Evolutionary conservation across 2,797 vertebrate species (phyloP).

Genomic region (Pogoniulus pusillus): DNA sequence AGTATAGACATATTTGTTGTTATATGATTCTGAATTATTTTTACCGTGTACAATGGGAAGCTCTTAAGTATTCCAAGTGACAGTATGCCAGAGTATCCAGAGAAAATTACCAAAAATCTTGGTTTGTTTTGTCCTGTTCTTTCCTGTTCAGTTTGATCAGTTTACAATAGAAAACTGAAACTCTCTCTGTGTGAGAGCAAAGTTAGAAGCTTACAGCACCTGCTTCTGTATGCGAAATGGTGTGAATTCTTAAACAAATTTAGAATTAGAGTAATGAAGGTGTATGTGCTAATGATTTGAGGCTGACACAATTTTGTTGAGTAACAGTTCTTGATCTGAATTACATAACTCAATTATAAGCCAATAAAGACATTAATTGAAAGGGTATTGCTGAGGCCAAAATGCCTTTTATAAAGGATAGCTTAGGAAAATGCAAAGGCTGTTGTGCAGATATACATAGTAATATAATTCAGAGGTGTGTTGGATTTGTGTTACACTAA

Average conservation of each 20-base stretch:
- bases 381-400: not conserved
- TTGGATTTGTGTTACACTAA: not conserved
- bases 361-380: not conserved
- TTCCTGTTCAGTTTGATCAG: not conserved
- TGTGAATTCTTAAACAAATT: not conserved
- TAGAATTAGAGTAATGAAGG: not conserved
- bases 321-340: not conserved
- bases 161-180: not conserved
- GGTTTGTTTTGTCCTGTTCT: not conserved
- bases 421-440: not conserved
- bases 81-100: not conserved
- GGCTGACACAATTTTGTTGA: not conserved
- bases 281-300: not conserved
- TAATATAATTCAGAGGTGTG: not conserved
- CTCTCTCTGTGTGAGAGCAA: not conserved
- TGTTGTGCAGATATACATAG: not conserved
- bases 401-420: not conserved
- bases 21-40: not conserved
- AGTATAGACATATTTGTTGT: fast-evolving
- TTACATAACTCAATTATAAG: not conserved
- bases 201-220: not conserved
- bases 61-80: not conserved
- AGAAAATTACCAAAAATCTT: not conserved
- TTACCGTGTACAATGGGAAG: not conserved
- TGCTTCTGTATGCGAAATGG: not conserved